Base-by-base conservation (phyloP, 1,140 invertebrate genomes). In the Arctopsyche grandis region DNA sequence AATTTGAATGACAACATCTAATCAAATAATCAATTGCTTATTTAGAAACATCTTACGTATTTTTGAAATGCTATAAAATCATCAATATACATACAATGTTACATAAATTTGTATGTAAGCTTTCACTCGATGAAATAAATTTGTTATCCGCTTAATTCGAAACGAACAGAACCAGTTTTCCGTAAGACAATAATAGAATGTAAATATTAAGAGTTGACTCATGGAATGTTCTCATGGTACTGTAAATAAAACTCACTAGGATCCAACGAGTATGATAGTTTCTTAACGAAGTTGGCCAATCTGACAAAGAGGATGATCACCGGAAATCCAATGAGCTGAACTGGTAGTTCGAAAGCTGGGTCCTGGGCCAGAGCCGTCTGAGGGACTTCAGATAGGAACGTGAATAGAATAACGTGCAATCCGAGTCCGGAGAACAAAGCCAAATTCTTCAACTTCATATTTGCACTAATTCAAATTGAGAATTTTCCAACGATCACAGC, bases 321-420 rank as follows among this genome's bases (percentile, higher is more conserved):
- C 0, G 94, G 94, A 84, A 96, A 96, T 60, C 94, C 94, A 9
- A 96, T 88, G 46, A 96, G 86, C 84, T 96, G 93, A 10, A 96
- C 93, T 0, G 94, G 94, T 52, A 96, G 83, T 84, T 95, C 92
- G 83, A 95, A 94, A 0, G 89, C 83, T 14, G 91, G 90, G 83
- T 94, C 92, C 46, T 91, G 86, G 1, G 89, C 84, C 10, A 81
- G 82, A 3, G 85, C 86, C 83, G 79, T 83, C 44, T 86, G 84
- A 10, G 84, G 79, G 38, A 82, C 83, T 69, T 88, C 80, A 70
- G 83, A 78, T 26, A 89, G 43, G 46, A 87, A 38, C 1, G 83
- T 21, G 22, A 82, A 56, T 24, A 74, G 0, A 4, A 79, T 10
- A 24, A 79, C 24, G 58, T 81, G 75, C 48, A 80, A 52, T 22